A percentile compares a stretch with the other conserved stretches of the same genome.
Evolutionary conservation across 2,888 invertebrate species (phyloP).

Genomic region (Linnaemya tessellans): DNA sequence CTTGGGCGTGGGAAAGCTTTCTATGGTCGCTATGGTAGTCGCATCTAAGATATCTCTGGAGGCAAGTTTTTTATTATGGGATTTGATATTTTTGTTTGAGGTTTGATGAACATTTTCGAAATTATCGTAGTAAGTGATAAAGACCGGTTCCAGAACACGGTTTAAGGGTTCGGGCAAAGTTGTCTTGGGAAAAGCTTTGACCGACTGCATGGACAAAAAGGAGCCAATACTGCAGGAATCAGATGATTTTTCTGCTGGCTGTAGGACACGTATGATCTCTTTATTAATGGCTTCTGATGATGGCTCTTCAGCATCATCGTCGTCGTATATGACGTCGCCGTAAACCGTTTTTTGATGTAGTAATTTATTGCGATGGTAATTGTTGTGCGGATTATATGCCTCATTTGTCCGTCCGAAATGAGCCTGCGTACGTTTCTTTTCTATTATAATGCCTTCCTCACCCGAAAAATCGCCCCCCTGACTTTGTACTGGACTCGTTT

Average conservation of each 20-base stretch:
- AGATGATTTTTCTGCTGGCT: conserved; percentile 80
- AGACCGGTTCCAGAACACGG: conserved; percentile 90
- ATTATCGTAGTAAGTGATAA: conserved; percentile 88
- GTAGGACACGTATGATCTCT: conserved; percentile 79
- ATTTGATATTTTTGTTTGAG: conserved; percentile 75
- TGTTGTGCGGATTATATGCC: conserved; percentile 82
- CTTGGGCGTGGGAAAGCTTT: conserved; percentile 79
- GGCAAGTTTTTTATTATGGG: conserved; percentile 62
- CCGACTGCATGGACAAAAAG: conserved; percentile 93
- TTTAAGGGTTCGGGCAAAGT: conserved; percentile 91
- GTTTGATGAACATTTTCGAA: conserved; percentile 78
- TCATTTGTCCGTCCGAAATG: conserved; percentile 80
- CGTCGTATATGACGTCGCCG: conserved; percentile 74
- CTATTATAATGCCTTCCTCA: conserved; percentile 78
- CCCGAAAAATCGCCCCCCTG: conserved; percentile 77
- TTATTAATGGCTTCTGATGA: conserved; percentile 81
- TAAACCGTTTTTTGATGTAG: conserved; percentile 79
- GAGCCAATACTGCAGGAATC: conserved; percentile 88
- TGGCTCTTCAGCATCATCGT: conserved; percentile 40
- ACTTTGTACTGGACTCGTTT: conserved; percentile 78
- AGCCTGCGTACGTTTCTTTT: conserved; percentile 77
- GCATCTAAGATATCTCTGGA: conserved; percentile 74
- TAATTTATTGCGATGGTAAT: conserved; percentile 81
- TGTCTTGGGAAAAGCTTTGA: conserved; percentile 91
- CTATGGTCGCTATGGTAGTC: conserved; percentile 77